phyloP scores from a whole-genome alignment of 2,113 vertebrate genomes.

The Scomber colias region DNA sequence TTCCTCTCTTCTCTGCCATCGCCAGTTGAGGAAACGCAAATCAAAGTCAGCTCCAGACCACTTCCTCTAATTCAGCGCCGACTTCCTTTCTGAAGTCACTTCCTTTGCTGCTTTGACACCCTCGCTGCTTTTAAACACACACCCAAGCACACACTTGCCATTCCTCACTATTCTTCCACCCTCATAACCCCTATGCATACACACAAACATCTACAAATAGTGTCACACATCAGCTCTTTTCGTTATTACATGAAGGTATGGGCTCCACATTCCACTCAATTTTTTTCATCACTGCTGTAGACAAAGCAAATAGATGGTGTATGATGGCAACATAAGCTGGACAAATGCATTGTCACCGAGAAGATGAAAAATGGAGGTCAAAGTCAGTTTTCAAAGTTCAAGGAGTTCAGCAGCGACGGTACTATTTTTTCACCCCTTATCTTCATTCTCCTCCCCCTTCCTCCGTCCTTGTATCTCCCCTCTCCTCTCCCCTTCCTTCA shows the following conservation, averaged over 20 bases:
- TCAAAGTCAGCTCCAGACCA: slow-evolving; percentile 58
- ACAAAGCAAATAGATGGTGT: slow-evolving; percentile 68
- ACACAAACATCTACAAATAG: slow-evolving; percentile 49
- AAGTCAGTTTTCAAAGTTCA: slow-evolving; percentile 23
- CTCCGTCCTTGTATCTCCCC: background rate
- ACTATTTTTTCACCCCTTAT: background rate
- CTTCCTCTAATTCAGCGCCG: slow-evolving; percentile 82
- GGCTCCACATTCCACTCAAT: slow-evolving; percentile 55
- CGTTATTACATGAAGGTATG: slow-evolving; percentile 44
- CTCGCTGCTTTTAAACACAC: slow-evolving; percentile 28
- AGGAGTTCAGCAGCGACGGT: background rate
- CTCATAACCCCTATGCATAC: slow-evolving; percentile 27
- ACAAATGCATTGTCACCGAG: slow-evolving; percentile 16
- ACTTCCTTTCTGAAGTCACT: slow-evolving; percentile 78
- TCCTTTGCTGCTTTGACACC: slow-evolving; percentile 69
- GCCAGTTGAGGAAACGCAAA: slow-evolving; percentile 62
- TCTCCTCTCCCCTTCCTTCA: background rate
- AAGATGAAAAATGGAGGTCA: slow-evolving; percentile 26
- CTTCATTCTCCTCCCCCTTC: background rate
- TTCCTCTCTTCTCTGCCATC: slow-evolving; percentile 30
- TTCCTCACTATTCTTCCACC: slow-evolving; percentile 7
- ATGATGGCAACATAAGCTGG: slow-evolving; percentile 61
- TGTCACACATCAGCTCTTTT: slow-evolving; percentile 61
- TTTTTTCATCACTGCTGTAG: slow-evolving; percentile 51
- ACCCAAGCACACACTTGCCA: slow-evolving; percentile 2